Conservation (phyloP, 2,888 invertebrate species). For the Mesochorus sp. region DNA sequence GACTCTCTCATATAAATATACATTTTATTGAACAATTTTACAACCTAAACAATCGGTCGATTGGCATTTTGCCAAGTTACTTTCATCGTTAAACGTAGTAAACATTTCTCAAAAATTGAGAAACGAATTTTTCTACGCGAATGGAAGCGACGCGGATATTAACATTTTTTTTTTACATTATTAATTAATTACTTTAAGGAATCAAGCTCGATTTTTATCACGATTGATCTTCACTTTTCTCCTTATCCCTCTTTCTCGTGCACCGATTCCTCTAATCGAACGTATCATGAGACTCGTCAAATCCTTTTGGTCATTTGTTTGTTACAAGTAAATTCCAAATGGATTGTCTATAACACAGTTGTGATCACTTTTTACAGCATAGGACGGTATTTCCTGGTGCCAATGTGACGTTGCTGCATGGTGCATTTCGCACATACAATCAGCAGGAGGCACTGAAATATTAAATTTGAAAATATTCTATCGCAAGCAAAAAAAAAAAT, state of each 20-base stretch:
- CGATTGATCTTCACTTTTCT: not conserved
- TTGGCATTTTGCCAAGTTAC: not conserved
- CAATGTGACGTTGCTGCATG: constrained; percentile 65
- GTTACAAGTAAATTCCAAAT: constrained; percentile 68
- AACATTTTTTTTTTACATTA: not conserved
- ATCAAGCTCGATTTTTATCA: not conserved
- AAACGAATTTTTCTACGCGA: not conserved
- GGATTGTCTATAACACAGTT: constrained; percentile 75
- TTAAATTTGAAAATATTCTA: not conserved
- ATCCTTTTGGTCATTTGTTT: constrained; percentile 51
- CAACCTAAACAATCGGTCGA: constrained; percentile 15
- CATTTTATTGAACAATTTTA: constrained; percentile 64
- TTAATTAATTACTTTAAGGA: not conserved
- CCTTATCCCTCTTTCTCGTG: not conserved
- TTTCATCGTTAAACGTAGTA: too few relatives aligned
- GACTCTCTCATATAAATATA: constrained; percentile 37
- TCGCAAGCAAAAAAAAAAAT: not conserved
- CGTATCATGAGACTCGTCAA: not conserved
- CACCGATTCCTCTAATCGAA: constrained; percentile 1
- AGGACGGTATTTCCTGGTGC: constrained; percentile 70
- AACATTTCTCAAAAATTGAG: too few relatives aligned
- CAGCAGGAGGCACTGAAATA: constrained; percentile 48
- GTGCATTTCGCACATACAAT: constrained; percentile 45
- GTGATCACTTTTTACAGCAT: constrained; percentile 70
- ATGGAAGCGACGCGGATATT: not conserved